A percentile compares a stretch with the other conserved stretches of the same genome.
Conservation (phyloP, 2,888 invertebrate species). For the Drosophila koepferae region DNA sequence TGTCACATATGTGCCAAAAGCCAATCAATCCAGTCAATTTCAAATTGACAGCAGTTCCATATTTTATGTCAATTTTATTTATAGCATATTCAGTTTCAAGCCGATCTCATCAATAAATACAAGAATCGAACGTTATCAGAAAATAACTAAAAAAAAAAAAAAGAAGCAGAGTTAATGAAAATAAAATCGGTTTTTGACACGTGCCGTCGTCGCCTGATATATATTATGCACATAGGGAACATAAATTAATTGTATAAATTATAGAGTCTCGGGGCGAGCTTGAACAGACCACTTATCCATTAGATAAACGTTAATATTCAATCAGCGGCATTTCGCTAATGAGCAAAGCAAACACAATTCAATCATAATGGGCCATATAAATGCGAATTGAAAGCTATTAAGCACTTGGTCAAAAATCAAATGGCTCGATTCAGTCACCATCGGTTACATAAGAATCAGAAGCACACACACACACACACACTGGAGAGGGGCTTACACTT, state of each 20-base stretch:
- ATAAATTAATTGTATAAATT: conserved; percentile 25
- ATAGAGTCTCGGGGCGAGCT: conserved; percentile 25
- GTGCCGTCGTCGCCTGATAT: conserved; percentile 23
- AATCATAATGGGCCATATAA: conserved; percentile 35
- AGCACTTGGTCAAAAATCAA: conserved; percentile 15
- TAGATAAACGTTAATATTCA: conserved; percentile 61
- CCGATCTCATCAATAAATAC: conserved; percentile 1
- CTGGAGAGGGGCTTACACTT: conserved; percentile 81
- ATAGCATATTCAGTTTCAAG: background rate
- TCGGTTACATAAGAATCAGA: conserved; percentile 45
- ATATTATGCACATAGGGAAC: conserved; percentile 7
- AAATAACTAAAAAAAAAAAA: background rate
- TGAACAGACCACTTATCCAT: conserved; percentile 58
- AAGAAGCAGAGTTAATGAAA: background rate
- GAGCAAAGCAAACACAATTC: conserved; percentile 42
- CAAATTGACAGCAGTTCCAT: background rate
- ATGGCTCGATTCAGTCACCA: conserved; percentile 34
- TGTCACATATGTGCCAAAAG: background rate
- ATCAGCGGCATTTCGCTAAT: conserved; percentile 70
- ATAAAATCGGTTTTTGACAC: conserved; percentile 20
- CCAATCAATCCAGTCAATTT: background rate
- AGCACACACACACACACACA: background rate
- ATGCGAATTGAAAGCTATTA: conserved; percentile 46
- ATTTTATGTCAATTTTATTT: conserved; percentile 3
- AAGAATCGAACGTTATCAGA: background rate